Evolutionary conservation across 2,888 invertebrate species (phyloP).

Genomic region (Netelia melanura): DNA sequence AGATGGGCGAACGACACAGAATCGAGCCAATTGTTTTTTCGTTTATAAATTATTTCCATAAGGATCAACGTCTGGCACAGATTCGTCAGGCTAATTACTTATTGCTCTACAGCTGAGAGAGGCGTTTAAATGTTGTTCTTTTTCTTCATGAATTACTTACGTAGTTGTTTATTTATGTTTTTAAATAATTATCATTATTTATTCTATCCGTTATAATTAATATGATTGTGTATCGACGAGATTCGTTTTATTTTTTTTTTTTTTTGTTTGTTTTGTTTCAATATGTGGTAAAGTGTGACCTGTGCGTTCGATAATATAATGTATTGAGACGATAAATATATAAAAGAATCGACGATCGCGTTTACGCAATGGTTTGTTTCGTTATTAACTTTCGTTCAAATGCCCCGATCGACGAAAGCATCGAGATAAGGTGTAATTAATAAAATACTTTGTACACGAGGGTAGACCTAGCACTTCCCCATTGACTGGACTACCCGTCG

Average conservation of each 20-base stretch:
- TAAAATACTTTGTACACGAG: conserved; percentile 56
- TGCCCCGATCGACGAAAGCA: neutral
- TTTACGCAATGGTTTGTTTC: conserved; percentile 20
- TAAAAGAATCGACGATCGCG: conserved; percentile 40
- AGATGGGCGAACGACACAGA: conserved; percentile 14
- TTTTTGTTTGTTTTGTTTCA: neutral
- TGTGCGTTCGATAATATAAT: conserved; percentile 55
- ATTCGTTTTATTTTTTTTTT: conserved; percentile 41
- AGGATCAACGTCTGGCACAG: conserved; percentile 53
- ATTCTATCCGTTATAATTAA: conserved; percentile 37
- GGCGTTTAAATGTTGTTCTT: conserved; percentile 54
- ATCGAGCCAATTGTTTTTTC: conserved; percentile 7
- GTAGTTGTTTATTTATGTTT: conserved; percentile 27
- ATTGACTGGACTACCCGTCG: conserved; percentile 77
- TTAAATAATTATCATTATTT: conserved; percentile 22
- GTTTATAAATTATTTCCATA: conserved; percentile 8
- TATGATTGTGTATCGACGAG: conserved; percentile 60
- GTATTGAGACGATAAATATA: conserved; percentile 44
- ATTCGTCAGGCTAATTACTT: conserved; percentile 51
- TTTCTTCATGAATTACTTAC: conserved; percentile 24
- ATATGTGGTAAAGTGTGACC: conserved; percentile 47
- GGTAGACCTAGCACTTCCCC: conserved; percentile 81
- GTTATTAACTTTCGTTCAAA: neutral
- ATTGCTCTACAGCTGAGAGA: conserved; percentile 56
- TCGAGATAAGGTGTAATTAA: conserved; percentile 37